phyloP scores from a whole-genome alignment of 2,113 vertebrate species.

The Ammodytes dubius region DNA sequence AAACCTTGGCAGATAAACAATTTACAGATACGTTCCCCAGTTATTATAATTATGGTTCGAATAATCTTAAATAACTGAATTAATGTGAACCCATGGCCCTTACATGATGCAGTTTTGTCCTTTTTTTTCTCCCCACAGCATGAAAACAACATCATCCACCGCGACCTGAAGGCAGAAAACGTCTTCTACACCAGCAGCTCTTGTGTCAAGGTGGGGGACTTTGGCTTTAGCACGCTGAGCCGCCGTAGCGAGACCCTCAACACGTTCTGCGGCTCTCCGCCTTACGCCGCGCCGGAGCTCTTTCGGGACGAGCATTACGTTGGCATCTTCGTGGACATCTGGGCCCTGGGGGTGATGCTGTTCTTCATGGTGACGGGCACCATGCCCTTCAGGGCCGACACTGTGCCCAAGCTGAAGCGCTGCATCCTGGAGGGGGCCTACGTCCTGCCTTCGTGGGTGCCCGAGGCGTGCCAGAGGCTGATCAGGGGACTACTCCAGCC shows the following conservation, averaged over 20 bases:
- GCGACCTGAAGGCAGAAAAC: constrained; percentile 97
- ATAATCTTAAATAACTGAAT: background rate
- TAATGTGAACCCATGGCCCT: background rate
- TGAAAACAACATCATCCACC: constrained; percentile 95
- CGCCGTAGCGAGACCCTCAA: constrained; percentile 91
- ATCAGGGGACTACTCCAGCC: constrained; percentile 91
- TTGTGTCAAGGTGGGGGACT: constrained; percentile 97
- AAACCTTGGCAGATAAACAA: background rate
- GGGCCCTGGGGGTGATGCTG: constrained; percentile 95
- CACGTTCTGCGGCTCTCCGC: constrained; percentile 97
- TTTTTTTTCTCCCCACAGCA: constrained; percentile 85
- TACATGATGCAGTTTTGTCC: constrained; percentile 1
- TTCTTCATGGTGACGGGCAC: constrained; percentile 94
- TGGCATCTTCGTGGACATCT: constrained; percentile 92
- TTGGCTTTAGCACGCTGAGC: constrained; percentile 97
- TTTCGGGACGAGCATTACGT: constrained; percentile 94
- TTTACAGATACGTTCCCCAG: background rate
- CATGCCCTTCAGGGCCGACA: constrained; percentile 97
- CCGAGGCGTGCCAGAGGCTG: constrained; percentile 90
- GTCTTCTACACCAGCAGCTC: constrained; percentile 93
- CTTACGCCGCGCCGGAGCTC: constrained; percentile 95
- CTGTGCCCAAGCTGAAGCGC: constrained; percentile 94
- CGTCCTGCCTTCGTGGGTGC: constrained; percentile 86
- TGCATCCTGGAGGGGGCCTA: constrained; percentile 94
- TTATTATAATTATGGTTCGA: background rate